Evolutionary conservation across 2,797 vertebrate genomes (phyloP).

Genomic region (Catostomus latipinnis): DNA sequence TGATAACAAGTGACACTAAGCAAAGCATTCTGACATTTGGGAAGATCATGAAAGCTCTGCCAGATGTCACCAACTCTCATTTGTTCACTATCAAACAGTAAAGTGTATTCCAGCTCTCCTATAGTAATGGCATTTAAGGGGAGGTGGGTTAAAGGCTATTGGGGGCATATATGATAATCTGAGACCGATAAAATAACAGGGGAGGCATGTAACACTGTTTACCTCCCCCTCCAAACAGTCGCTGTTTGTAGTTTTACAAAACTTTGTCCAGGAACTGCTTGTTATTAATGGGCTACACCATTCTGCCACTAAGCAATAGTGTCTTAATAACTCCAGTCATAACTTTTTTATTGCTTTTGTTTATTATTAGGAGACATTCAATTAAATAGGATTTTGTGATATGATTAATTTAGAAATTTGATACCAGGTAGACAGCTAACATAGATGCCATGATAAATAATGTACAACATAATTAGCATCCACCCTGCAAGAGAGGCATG

Average conservation of each 20-base stretch:
- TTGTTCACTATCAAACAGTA: slow-evolving; percentile 27
- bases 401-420: background rate
- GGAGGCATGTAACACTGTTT: slow-evolving; percentile 77
- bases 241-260: slow-evolving; percentile 57
- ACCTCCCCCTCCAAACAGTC: slow-evolving; percentile 55
- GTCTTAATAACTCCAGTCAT: no score
- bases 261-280: slow-evolving; percentile 14
- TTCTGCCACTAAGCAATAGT: no score
- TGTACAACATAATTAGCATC: background rate
- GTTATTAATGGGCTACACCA: no score
- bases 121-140: slow-evolving; percentile 4
- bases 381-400: background rate
- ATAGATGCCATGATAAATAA: background rate
- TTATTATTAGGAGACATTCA: background rate
- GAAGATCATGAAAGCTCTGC: slow-evolving; percentile 31
- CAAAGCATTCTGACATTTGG: slow-evolving; percentile 20
- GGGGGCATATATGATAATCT: slow-evolving; percentile 65
- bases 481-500: background rate
- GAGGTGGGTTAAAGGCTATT: slow-evolving; percentile 28
- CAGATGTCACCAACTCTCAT: slow-evolving; percentile 26
- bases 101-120: slow-evolving; percentile 7
- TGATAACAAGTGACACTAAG: slow-evolving; percentile 58
- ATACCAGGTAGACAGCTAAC: background rate
- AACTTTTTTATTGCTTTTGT: no score
- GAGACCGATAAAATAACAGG: slow-evolving; percentile 36